Evolutionary conservation across 2,113 vertebrate genomes (phyloP).

Genomic region (Tricholaema leucomelas): DNA sequence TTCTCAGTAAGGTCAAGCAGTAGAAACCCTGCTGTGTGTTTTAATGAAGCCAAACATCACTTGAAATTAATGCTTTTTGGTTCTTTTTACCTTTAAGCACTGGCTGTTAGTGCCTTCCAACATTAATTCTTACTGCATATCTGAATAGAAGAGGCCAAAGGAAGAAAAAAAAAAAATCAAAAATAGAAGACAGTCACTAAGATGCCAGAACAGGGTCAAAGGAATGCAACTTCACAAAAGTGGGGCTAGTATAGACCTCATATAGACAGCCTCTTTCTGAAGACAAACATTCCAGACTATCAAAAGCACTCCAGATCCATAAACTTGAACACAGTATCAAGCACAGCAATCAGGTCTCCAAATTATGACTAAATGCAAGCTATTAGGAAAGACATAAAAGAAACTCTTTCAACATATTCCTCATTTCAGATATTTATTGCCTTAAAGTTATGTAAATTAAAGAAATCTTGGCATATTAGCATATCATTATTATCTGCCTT

Average conservation of each 20-base stretch:
- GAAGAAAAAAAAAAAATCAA: background rate
- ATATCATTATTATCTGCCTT: slow-evolving; percentile 13
- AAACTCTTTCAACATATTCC: background rate
- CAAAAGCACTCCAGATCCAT: background rate
- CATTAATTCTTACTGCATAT: background rate
- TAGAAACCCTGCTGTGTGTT: slow-evolving; percentile 35
- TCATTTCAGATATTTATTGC: slow-evolving; percentile 26
- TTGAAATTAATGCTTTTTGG: slow-evolving; percentile 48
- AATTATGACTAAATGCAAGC: slow-evolving; percentile 42
- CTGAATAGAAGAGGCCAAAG: background rate
- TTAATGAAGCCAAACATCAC: slow-evolving; percentile 42
- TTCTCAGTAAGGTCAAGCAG: slow-evolving; percentile 50
- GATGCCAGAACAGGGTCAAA: background rate
- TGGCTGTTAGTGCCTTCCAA: background rate
- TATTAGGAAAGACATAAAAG: slow-evolving; percentile 48
- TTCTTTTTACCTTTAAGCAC: slow-evolving; percentile 30
- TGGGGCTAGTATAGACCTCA: background rate
- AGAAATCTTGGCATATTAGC: background rate
- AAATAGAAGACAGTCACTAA: background rate
- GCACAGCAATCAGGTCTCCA: background rate
- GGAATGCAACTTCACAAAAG: background rate
- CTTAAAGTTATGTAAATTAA: slow-evolving; percentile 33
- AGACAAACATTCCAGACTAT: background rate
- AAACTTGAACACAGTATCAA: background rate
- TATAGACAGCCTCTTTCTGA: background rate